phyloP scores from a whole-genome alignment of 2,888 invertebrate species.

The Vannuccia rotundouncinata region DNA sequence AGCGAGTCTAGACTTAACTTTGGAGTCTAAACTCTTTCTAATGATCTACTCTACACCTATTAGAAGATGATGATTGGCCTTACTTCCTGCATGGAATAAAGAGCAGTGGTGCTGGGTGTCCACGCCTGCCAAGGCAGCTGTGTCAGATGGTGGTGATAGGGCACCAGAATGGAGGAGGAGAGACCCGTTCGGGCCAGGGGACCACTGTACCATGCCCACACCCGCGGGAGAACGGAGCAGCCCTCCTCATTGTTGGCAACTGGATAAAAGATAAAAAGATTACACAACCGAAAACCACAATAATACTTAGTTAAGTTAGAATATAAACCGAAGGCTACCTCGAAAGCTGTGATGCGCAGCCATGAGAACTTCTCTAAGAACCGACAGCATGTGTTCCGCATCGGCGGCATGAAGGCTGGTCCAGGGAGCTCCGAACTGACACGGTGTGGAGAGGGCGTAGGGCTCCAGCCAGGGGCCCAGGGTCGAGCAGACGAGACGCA shows the following conservation, averaged over 20 bases:
- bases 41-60: too few species aligned
- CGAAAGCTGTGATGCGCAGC: not conserved
- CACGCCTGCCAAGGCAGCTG: not conserved
- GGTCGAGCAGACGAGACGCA: not conserved
- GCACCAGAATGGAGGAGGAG: not conserved
- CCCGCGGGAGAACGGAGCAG: not conserved
- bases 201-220: not conserved
- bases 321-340: too few species aligned
- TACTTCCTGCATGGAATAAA: not conserved
- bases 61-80: too few species aligned
- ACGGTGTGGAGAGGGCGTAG: not conserved
- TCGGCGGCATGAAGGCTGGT: not conserved
- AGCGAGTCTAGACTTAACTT: too few species aligned
- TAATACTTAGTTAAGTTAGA: too few species aligned
- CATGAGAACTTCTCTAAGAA: not conserved
- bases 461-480: not conserved
- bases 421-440: not conserved
- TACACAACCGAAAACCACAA: too few species aligned
- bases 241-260: not conserved
- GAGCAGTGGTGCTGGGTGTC: not conserved
- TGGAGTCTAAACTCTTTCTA: too few species aligned
- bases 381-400: not conserved
- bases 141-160: not conserved
- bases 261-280: too few species aligned
- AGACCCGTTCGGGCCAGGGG: not conserved